Percentiles rank a stretch among this genome's conserved stretches.
Conservation (phyloP, 2,797 vertebrate genomes). For the Harpagifer antarcticus region DNA sequence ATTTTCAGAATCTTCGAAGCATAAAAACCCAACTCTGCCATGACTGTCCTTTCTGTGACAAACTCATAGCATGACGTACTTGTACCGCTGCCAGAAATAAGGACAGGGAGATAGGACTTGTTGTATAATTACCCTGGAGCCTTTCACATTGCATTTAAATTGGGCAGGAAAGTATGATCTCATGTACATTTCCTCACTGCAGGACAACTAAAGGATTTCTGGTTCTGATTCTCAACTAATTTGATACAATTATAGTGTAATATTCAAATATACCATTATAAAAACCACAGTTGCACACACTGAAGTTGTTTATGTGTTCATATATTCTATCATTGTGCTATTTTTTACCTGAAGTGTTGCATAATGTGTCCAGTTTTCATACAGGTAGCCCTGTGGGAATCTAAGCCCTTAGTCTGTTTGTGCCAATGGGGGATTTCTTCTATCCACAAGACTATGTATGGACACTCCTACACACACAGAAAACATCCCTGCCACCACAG, state of each 20-base stretch:
- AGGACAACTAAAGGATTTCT: too few relatives aligned
- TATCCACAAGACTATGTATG: not conserved
- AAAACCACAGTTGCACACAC: not conserved
- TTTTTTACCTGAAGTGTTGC: not conserved
- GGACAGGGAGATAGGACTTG: not conserved
- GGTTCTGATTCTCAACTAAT: not conserved
- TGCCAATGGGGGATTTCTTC: not conserved
- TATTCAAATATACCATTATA: not conserved
- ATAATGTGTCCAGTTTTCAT: slow-evolving; percentile 14
- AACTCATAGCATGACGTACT: not conserved
- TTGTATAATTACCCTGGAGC: not conserved
- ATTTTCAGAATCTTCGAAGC: not conserved
- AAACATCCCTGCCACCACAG: slow-evolving; percentile 27
- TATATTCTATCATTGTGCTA: not conserved
- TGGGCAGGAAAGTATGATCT: too few relatives aligned
- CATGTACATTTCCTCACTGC: too few relatives aligned
- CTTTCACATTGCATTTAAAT: not conserved
- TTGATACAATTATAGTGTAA: not conserved
- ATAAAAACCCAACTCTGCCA: not conserved
- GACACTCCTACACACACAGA: slow-evolving; percentile 10
- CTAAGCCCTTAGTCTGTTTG: slow-evolving; percentile 11
- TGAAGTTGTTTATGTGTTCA: not conserved
- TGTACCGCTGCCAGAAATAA: not conserved
- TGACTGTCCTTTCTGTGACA: not conserved
- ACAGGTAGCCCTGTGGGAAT: not conserved